A percentile compares a stretch with the other conserved stretches of the same genome.
phyloP scores from a whole-genome alignment of 2,888 invertebrate genomes.

The Drosophila affinis region DNA sequence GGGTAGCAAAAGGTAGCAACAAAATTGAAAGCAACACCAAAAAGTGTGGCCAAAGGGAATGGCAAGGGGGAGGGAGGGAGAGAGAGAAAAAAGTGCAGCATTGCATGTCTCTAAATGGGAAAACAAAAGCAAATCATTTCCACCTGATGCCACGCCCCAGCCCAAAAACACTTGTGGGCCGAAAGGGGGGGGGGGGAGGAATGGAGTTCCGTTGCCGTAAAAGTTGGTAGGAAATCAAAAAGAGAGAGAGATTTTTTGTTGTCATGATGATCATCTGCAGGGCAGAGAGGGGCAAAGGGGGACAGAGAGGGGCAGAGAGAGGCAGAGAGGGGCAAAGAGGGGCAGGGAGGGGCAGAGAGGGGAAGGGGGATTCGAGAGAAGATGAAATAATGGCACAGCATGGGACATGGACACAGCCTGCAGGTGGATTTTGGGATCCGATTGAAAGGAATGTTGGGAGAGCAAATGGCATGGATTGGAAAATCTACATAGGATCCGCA shows the following conservation, averaged over 20 bases:
- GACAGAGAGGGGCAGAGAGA: no score
- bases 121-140: slow-evolving; percentile 48
- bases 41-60: slow-evolving; percentile 54
- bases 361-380: not conserved
- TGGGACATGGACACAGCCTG: not conserved
- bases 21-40: slow-evolving; percentile 77
- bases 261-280: slow-evolving; percentile 22
- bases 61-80: not conserved
- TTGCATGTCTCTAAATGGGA: slow-evolving; percentile 47
- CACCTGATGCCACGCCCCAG: slow-evolving; percentile 48
- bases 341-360: no score
- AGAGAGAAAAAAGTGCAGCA: slow-evolving; percentile 42
- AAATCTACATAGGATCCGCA: not conserved
- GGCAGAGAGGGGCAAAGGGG: no score
- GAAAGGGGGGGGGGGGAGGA: slow-evolving; percentile 2
- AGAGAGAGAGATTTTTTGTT: slow-evolving; percentile 33
- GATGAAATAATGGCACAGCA: not conserved
- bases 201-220: slow-evolving; percentile 37
- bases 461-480: not conserved
- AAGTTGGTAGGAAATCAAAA: slow-evolving; percentile 44
- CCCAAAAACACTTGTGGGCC: slow-evolving; percentile 26
- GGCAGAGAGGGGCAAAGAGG: no score
- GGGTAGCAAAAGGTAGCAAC: slow-evolving; percentile 54
- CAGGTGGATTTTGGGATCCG: not conserved
- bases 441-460: not conserved